phyloP scores from a whole-genome alignment of 2,888 invertebrate genomes.

The Drosophila greeni region DNA sequence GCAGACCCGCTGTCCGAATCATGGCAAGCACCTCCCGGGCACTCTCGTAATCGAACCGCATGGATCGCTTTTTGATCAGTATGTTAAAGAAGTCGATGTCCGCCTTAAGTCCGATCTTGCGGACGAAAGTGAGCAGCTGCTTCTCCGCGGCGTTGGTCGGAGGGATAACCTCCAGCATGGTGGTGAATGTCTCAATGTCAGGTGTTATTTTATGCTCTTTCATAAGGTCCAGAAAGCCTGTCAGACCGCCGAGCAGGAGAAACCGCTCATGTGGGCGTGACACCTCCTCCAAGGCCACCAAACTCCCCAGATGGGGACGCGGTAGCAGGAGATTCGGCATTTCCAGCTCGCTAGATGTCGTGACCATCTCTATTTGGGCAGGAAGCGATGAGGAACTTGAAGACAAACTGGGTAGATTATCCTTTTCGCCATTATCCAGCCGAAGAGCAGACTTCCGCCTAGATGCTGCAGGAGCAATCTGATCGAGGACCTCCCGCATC shows the following conservation, averaged over 20 bases:
- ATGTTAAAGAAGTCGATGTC: conserved; percentile 92
- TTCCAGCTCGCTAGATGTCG: conserved; percentile 51
- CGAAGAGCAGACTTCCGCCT: background rate
- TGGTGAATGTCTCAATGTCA: conserved; percentile 88
- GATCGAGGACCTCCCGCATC: conserved; percentile 80
- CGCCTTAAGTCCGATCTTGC: conserved; percentile 81
- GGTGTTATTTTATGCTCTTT: conserved; percentile 83
- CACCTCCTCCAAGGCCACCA: conserved; percentile 82
- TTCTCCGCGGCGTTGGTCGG: conserved; percentile 84
- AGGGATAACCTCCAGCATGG: conserved; percentile 86
- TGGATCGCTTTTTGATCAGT: conserved; percentile 89
- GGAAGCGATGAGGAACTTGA: background rate
- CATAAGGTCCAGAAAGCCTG: conserved; percentile 89
- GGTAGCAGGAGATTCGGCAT: conserved; percentile 85
- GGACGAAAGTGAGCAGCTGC: conserved; percentile 83
- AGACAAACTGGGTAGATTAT: background rate
- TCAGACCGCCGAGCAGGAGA: conserved; percentile 86
- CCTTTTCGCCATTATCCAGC: conserved; percentile 4
- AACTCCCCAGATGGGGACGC: conserved; percentile 82
- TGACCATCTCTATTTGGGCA: conserved; percentile 13
- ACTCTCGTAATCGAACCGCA: conserved; percentile 84
- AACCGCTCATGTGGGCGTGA: conserved; percentile 84
- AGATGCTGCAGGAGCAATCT: conserved; percentile 56
- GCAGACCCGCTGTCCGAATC: conserved; percentile 81
- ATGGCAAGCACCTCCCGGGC: conserved; percentile 83